phyloP scores from a whole-genome alignment of 2,888 invertebrate genomes.

The Tetranychus piercei region DNA sequence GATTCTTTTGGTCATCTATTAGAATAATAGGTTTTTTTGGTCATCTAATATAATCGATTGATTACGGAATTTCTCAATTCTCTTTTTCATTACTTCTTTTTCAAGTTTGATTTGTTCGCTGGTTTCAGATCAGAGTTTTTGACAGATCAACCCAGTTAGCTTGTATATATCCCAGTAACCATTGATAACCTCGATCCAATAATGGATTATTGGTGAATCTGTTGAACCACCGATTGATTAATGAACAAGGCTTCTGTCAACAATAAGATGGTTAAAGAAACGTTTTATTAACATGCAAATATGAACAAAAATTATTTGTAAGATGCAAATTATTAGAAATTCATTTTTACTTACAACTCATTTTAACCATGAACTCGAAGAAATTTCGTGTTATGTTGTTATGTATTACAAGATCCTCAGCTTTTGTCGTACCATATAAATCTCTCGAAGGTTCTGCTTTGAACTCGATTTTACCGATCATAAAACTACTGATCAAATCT shows the following conservation, averaged over 20 bases:
- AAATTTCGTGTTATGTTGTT: too few relatives aligned
- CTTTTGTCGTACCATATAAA: too few relatives aligned
- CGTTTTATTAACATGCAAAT: too few relatives aligned
- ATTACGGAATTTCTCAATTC: slow-evolving; percentile 34
- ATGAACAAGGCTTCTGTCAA: slow-evolving; percentile 38
- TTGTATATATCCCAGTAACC: slow-evolving; percentile 51
- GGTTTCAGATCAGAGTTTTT: slow-evolving; percentile 44
- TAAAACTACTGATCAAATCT: too few relatives aligned
- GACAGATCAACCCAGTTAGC: slow-evolving; percentile 47
- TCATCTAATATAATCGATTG: slow-evolving; percentile 26
- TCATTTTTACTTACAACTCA: slow-evolving; percentile 42
- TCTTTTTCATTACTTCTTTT: slow-evolving; percentile 38
- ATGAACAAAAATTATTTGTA: too few relatives aligned
- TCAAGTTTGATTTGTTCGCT: slow-evolving; percentile 38
- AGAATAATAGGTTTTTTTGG: too few relatives aligned
- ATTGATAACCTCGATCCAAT: slow-evolving; percentile 46
- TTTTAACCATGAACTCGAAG: too few relatives aligned
- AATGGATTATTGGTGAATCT: slow-evolving; percentile 40
- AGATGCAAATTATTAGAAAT: too few relatives aligned
- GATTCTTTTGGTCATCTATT: slow-evolving; percentile 43
- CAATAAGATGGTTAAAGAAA: neutral
- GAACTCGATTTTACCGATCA: too few relatives aligned
- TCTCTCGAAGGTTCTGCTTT: too few relatives aligned
- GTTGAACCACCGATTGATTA: slow-evolving; percentile 35
- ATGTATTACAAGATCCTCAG: too few relatives aligned